Percentiles rank a stretch among this genome's conserved stretches.
Conservation (phyloP, 2,797 vertebrate genomes). For the Coregonus sp. region DNA sequence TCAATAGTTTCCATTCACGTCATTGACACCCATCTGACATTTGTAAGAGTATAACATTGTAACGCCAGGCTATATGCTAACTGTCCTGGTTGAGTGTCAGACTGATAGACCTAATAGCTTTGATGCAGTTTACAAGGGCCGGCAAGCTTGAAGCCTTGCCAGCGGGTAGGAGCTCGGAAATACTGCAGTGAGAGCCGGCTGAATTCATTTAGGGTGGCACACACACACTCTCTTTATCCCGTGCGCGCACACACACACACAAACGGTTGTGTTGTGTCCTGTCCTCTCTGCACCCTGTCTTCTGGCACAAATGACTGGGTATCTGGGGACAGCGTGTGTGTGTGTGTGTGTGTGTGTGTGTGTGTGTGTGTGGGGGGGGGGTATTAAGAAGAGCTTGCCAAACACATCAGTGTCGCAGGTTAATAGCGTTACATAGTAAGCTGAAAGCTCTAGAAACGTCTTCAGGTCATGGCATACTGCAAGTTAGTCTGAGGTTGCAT, state of each 20-base stretch:
- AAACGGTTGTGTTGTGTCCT: conserved; percentile 5
- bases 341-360: not conserved
- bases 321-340: conserved; percentile 12
- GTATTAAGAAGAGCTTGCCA: not conserved
- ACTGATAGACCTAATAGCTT: conserved; percentile 18
- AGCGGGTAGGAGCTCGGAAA: conserved; percentile 38
- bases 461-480: not conserved
- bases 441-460: conserved; percentile 21
- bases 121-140: conserved; percentile 13
- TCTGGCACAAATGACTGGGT: not conserved
- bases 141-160: conserved; percentile 47
- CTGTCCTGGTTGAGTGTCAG: not conserved
- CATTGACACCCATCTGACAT: not conserved
- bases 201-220: conserved; percentile 22
- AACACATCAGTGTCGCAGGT: conserved; percentile 1
- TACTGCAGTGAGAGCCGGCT: conserved; percentile 54
- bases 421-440: not conserved
- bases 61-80: not conserved
- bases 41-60: not conserved
- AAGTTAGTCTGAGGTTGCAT: no score
- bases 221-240: not conserved
- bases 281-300: conserved; percentile 3
- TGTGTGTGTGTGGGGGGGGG: no score
- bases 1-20: not conserved
- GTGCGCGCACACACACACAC: not conserved